phyloP scores from a whole-genome alignment of 2,888 invertebrate genomes.

The Lobophora halterata region DNA sequence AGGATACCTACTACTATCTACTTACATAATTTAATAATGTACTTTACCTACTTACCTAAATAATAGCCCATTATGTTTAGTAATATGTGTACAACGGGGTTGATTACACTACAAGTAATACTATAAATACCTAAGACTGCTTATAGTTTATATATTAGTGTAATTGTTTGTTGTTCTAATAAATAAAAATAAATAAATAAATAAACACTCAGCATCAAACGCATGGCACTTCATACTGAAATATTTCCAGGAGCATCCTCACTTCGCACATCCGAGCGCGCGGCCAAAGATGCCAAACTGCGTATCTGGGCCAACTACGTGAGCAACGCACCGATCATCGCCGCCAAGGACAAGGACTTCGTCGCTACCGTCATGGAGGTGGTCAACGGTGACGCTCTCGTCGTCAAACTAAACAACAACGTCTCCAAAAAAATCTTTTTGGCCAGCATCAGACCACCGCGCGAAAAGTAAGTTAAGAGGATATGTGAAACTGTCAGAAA shows the following conservation, averaged over 20 bases:
- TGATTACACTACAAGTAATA: too few relatives aligned
- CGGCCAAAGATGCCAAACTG: conserved; percentile 92
- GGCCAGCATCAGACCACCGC: conserved; percentile 96
- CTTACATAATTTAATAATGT: too few relatives aligned
- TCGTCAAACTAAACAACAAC: conserved; percentile 90
- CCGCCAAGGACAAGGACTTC: conserved; percentile 90
- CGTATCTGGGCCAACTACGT: conserved; percentile 96
- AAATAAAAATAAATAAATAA: too few relatives aligned
- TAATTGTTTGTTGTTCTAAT: too few relatives aligned
- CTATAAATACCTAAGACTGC: too few relatives aligned
- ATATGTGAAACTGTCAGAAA: too few relatives aligned
- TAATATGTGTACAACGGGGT: too few relatives aligned
- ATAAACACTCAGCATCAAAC: too few relatives aligned
- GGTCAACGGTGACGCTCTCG: conserved; percentile 95
- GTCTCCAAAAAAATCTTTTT: conserved; percentile 95
- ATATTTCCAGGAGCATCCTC: conserved; percentile 84
- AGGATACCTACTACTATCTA: too few relatives aligned
- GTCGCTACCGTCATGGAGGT: conserved; percentile 93
- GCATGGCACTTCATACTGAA: neutral
- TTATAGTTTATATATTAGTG: too few relatives aligned
- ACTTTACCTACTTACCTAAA: too few relatives aligned
- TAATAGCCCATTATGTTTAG: too few relatives aligned
- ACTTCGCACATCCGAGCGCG: conserved; percentile 90
- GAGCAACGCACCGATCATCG: conserved; percentile 85
- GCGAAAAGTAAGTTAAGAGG: conserved; percentile 82